Percentiles rank a stretch among this genome's conserved stretches.
Conservation (phyloP, 2,797 vertebrate species). For the Melanogrammus aeglefinus region DNA sequence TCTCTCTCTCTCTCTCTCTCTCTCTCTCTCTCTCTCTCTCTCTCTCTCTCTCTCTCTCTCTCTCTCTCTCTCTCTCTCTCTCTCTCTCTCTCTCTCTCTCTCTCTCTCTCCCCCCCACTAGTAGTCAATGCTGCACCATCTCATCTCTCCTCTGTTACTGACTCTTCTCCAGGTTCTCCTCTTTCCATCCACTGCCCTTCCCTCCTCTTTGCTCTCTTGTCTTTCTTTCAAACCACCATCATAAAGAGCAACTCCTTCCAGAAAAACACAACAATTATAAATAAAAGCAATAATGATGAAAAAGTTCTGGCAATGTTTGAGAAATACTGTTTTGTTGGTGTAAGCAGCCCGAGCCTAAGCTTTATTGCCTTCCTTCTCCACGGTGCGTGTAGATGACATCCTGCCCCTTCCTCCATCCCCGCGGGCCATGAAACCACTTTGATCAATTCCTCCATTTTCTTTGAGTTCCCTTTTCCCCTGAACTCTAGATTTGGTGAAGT, state of each 20-base stretch:
- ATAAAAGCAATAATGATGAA: background rate
- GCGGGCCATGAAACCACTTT: slow-evolving; percentile 39
- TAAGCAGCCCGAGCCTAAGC: background rate
- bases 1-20: background rate
- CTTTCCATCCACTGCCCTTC: background rate
- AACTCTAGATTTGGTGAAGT: slow-evolving; percentile 10
- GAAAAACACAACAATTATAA: background rate
- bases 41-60: slow-evolving; percentile 20
- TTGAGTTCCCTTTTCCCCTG: slow-evolving; percentile 5
- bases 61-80: slow-evolving; percentile 13
- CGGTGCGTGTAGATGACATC: background rate
- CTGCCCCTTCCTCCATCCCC: slow-evolving; percentile 6
- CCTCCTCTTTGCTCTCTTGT: background rate
- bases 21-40: background rate
- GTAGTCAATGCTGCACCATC: slow-evolving; percentile 24
- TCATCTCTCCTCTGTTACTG: slow-evolving; percentile 32
- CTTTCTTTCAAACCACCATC: slow-evolving; percentile 18
- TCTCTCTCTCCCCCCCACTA: slow-evolving; percentile 33
- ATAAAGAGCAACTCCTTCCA: background rate
- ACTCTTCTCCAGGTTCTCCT: slow-evolving; percentile 23
- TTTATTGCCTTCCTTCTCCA: background rate
- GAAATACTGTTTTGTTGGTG: too few relatives aligned
- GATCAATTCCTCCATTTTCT: slow-evolving; percentile 26
- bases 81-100: slow-evolving; percentile 14
- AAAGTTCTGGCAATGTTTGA: too few relatives aligned